phyloP scores from a whole-genome alignment of 2,113 vertebrate species.

The Antechinus flavipes region DNA sequence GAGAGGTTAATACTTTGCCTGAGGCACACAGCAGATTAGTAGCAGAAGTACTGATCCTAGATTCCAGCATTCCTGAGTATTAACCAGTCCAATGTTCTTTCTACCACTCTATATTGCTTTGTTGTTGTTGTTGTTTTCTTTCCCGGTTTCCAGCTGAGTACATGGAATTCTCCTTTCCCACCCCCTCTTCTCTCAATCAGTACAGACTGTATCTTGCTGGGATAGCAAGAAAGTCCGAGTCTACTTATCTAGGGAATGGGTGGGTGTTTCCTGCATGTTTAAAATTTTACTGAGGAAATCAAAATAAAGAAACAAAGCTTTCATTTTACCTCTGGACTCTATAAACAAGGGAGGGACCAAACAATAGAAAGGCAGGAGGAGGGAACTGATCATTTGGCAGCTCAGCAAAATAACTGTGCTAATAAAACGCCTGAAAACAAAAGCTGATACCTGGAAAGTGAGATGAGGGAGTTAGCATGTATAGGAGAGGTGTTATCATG shows the following conservation, averaged over 20 bases:
- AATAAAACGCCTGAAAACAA: neutral
- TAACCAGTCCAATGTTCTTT: neutral
- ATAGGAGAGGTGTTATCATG: neutral
- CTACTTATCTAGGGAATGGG: constrained; percentile 67
- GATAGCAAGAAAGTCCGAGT: constrained; percentile 11
- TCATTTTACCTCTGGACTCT: constrained; percentile 72
- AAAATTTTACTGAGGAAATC: constrained; percentile 76
- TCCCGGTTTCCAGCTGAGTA: neutral
- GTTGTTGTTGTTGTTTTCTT: neutral
- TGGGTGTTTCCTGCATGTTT: constrained; percentile 79
- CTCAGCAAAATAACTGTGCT: constrained; percentile 64
- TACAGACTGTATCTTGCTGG: constrained; percentile 17
- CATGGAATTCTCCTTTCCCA: neutral
- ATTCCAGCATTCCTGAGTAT: neutral
- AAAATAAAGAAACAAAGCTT: constrained; percentile 76
- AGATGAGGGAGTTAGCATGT: neutral
- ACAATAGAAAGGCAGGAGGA: constrained; percentile 48
- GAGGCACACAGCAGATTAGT: neutral
- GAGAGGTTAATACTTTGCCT: neutral
- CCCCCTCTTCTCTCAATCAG: neutral
- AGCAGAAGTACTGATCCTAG: neutral
- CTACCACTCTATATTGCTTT: neutral
- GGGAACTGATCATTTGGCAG: constrained; percentile 61
- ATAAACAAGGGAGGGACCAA: constrained; percentile 50
- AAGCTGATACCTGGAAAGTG: neutral